Base-by-base conservation (phyloP, 2,888 invertebrate species). In the Cinara cedri region DNA sequence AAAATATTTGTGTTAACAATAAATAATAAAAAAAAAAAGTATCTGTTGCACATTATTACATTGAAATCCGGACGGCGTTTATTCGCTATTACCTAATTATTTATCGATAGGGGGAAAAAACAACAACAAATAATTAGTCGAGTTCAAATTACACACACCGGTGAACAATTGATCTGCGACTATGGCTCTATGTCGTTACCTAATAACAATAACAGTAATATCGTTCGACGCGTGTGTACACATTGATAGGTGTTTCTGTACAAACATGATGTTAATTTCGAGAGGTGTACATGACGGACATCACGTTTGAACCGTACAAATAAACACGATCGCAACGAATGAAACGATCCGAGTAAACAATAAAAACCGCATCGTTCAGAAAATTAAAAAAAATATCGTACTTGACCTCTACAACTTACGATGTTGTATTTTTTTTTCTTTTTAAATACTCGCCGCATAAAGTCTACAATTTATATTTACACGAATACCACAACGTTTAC, bases 331-430 rank as follows among this genome's bases (percentile, higher is more conserved):
- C 2, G 46, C 16, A 66, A 54, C 24, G 66, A 55, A 66, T 76
- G 57, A n/a, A 34, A 66, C 55, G n/a, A 34, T 34, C 34, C 3
- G 6, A 34, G 34, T 34, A 34, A 34, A 34, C 34, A 34, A 6
- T 34, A 4, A 34, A 34, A 34, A 3, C 34, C 34, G 34, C 34
- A 6, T 34, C 34, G 34, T 34, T 4, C 34, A 34, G 6, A 34
- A 34, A 34, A 34, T 34, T 4, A 34, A 34, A 34, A 34, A 34
- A 34, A 34, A 34, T 6, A 46, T 46, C 51, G 63, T 54, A 74
- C 63, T 63, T 54, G 74, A 74, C 63, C 63, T 63, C 51, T 74
- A n/a, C n/a, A n/a, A n/a, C n/a, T n/a, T n/a, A n/a, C n/a, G n/a
- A n/a, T n/a, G n/a, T n/a, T n/a, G n/a, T n/a, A n/a, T n/a, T n/a